These are phyloP conservation scores for Spea hammondii DNA, from an alignment of 2,797 vertebrate genomes.

Conservation along the genomic window DNA sequence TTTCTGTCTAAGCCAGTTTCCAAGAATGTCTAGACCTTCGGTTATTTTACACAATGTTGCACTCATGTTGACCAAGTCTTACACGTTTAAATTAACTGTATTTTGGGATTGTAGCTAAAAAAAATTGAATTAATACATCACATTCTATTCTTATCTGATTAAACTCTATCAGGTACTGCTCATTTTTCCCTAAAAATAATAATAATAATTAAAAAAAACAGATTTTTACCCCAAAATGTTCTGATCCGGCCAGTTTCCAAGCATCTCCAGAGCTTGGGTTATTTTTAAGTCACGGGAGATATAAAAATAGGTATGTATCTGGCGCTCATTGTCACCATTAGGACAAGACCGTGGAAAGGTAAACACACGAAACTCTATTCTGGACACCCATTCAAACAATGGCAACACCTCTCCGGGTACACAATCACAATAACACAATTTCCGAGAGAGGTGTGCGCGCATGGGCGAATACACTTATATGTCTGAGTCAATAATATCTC, in stretches of 20 bases:
- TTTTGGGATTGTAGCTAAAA: too few species aligned
- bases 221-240: neutral
- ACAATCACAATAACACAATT: slow-evolving; percentile 57
- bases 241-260: slow-evolving; percentile 14
- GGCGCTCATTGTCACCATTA: slow-evolving; percentile 62
- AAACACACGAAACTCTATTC: slow-evolving; percentile 66
- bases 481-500: slow-evolving; percentile 19
- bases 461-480: neutral
- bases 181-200: too few species aligned
- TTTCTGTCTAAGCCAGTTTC: too few species aligned
- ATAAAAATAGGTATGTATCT: slow-evolving; percentile 62
- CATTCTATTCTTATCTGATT: too few species aligned
- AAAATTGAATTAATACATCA: too few species aligned
- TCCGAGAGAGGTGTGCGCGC: slow-evolving; percentile 47
- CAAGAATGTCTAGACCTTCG: too few species aligned
- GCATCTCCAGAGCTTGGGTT: neutral
- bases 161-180: too few species aligned
- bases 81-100: too few species aligned
- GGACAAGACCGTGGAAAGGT: slow-evolving; percentile 66
- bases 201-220: too few species aligned
- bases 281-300: slow-evolving; percentile 54
- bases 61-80: too few species aligned
- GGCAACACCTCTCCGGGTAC: slow-evolving; percentile 55
- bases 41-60: too few species aligned
- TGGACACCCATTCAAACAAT: slow-evolving; percentile 47